Evolutionary conservation across 2,888 invertebrate genomes (phyloP), one percentile per base, ranked within the genome.

Genomic region (Rhorus exstirpatorius): DNA sequence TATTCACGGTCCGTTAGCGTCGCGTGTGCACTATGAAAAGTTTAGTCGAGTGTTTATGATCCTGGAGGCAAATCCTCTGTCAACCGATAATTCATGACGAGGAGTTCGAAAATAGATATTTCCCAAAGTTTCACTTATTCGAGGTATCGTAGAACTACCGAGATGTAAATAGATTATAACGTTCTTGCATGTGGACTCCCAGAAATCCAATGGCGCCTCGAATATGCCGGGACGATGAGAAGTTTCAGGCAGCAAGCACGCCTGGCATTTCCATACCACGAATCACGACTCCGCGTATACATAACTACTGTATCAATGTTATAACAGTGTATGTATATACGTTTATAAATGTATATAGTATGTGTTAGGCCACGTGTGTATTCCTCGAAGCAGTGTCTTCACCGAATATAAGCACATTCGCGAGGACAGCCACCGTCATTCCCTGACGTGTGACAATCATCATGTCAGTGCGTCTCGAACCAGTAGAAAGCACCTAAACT

Each of bases 121-220:
- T 35, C 17, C 2, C 8, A 24, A 67, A 67, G n/a, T 67, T 67
- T 35, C n/a, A 70, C 46, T 80, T 44, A 21, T 70, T 60, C 44
- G 7, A 76, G 26, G 17, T 8, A 19, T 12, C 38, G 55, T 35
- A 53, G 58, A 51, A 58, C 38, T n/a, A 35, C 61, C 51, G 46
- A 55, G 49, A 58, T 70, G 63, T 81, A 74, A 81, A 72, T 68
- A 78, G 17, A 61, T 61, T 68, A 78, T 74, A 74, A 61, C 68
- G 53, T 61, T 51, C 58, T 71, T 60, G 67, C 19, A 44, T 60
- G n/a, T n/a, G 78, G 60, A 78, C 63, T 49, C 58, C 61, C 74
- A 67, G 78, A 81, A 63, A 53, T 70, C 41, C 81, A 49, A 74
- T 78, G 74, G 78, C 74, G 81, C 74, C 78, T 74, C 55, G 71